Evolutionary conservation across 2,113 vertebrate genomes (phyloP).

Genomic region (Scolopax mira): DNA sequence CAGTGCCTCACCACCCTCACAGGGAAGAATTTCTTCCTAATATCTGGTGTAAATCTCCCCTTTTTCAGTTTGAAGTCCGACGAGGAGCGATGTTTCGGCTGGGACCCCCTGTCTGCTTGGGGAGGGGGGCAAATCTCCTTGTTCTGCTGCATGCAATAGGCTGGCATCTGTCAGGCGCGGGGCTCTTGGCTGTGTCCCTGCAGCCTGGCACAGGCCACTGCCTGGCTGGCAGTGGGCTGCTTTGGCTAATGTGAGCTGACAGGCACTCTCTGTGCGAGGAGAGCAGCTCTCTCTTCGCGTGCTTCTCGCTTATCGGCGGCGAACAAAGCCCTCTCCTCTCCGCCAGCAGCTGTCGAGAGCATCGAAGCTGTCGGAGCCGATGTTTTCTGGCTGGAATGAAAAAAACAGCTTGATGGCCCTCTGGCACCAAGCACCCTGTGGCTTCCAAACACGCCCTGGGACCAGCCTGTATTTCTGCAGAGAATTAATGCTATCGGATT

Average conservation of each 20-base stretch:
- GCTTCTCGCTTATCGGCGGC: background rate
- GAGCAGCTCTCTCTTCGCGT: background rate
- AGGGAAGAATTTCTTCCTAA: too few relatives aligned
- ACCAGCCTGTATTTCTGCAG: background rate
- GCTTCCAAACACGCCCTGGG: background rate
- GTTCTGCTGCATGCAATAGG: background rate
- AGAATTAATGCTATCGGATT: background rate
- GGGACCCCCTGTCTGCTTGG: background rate
- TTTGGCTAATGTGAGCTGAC: background rate
- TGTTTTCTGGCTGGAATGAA: background rate
- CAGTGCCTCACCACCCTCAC: too few relatives aligned
- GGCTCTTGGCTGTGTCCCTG: background rate
- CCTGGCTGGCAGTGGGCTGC: background rate
- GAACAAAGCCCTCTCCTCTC: background rate
- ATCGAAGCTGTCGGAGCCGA: background rate
- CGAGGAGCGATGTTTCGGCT: fast-evolving
- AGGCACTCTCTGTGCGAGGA: background rate
- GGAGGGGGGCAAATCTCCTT: background rate
- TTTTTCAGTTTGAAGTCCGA: too few relatives aligned
- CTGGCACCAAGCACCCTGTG: background rate
- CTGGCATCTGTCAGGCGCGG: background rate
- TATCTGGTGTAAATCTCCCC: too few relatives aligned
- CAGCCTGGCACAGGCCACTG: background rate
- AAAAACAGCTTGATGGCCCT: background rate
- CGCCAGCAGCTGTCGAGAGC: conserved; percentile 35